Evolutionary conservation across 2,113 vertebrate genomes (phyloP).

Genomic region (Rhegmatorhina hoffmannsi): DNA sequence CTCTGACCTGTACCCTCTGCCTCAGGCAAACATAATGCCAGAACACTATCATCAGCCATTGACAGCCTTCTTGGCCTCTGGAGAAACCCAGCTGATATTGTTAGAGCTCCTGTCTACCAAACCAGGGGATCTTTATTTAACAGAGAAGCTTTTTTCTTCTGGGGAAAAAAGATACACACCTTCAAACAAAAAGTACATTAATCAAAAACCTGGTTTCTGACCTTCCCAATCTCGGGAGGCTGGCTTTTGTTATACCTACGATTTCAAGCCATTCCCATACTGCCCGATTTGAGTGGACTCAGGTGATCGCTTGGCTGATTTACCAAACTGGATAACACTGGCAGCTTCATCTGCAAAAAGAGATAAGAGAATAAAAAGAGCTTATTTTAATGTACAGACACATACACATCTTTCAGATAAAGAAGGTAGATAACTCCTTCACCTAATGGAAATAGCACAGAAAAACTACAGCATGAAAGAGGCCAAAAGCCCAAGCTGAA

Average conservation of each 20-base stretch:
- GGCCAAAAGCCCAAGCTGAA: not conserved
- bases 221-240: not conserved
- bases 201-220: not conserved
- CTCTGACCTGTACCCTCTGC: not conserved
- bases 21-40: not conserved
- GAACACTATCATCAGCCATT: not conserved
- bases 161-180: not conserved
- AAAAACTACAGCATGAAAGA: not conserved
- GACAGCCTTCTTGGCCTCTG: not conserved
- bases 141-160: not conserved
- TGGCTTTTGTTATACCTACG: slow-evolving; percentile 82
- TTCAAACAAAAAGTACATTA: not conserved
- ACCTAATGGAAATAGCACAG: not conserved
- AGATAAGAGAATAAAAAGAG: not conserved
- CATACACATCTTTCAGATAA: not conserved
- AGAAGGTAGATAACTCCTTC: not conserved
- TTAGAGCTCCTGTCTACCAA: not conserved
- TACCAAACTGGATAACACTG: slow-evolving; percentile 97
- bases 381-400: not conserved
- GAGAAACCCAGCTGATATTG: not conserved
- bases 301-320: slow-evolving; percentile 92
- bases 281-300: slow-evolving; percentile 98
- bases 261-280: slow-evolving; percentile 98
- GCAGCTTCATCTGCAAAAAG: slow-evolving; percentile 87
- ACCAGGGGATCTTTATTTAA: not conserved